Evolutionary conservation across 2,797 vertebrate genomes (phyloP), one percentile per base, ranked within the genome.

Genomic region (Centropyge bicolor): DNA sequence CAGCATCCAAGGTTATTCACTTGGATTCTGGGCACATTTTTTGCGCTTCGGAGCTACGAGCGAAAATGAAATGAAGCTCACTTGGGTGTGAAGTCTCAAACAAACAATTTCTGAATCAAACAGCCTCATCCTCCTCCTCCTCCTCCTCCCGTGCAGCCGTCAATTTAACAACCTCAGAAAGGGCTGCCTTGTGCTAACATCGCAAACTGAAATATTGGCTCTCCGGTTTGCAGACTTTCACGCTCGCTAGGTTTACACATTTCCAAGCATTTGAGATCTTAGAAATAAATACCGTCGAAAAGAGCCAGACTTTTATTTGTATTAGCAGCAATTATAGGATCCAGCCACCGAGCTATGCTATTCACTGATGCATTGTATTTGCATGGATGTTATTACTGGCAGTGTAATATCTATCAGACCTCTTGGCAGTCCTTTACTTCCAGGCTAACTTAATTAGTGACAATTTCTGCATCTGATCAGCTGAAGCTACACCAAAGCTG

Each of bases 81-180:
- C 80, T 82, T 79, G 80, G 52, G 80, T 86, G 81, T 87, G 64
- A 85, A 84, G 66, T 55, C 61, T 76, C 64, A 77, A 76, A 73
- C 69, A 84, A 84, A 83, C 75, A 86, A 70, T 74, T 74, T 89
- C 63, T 79, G 71, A 86, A 78, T 80, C 66, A 81, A 31, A 76
- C 73, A 82, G 55, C 55, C 71, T 80, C 74, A 56, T 78, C 56
- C 48, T 61, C 60, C 51, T 31, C 55, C 71, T 80, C 74, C 52
- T 78, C 56, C 48, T 61, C 60, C 51, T 31, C 27, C 51, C 12
- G 5, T 31, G 14, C 74, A 41, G 62, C 51, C 22, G 12, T 70
- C 71, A 78, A 55, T 86, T 82, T 66, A 72, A 36, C 69, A 77
- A 76, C 73, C 59, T 43, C 9, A 14, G 63, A 84, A 54, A 65